Base-by-base conservation (phyloP, 2,888 invertebrate genomes). In the Neuroscelio doddi region DNA sequence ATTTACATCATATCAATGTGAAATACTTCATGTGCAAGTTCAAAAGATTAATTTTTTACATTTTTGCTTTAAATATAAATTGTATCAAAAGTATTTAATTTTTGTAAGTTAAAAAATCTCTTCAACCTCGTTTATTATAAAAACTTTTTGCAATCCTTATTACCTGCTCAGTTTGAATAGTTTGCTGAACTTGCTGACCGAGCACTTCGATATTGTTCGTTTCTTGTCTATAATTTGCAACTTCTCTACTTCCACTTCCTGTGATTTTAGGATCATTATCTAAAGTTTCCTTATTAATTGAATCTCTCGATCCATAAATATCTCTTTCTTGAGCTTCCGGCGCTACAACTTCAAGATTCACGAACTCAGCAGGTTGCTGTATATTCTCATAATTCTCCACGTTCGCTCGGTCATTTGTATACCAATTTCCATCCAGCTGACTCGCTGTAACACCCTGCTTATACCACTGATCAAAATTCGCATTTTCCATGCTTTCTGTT, bases 341-440 rank as follows among this genome's bases (percentile, higher is more conserved):
- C 0, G 76, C 64, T 0, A 82, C 78, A 1, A 82, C 80, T 27
- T 84, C 83, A 1, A 79, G 51, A 68, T 83, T 84, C 1, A 80
- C 75, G 26, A 83, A 83, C 15, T 84, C 84, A 0, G 72, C 45
- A 3, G 80, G 67, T 55, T 81, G 82, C 38, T 82, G 81, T 29
- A 83, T 81, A 34, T 81, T 83, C 49, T 84, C 84, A 36, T 80
- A 81, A 49, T 82, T 84, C 29, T 84, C 83, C 0, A 81, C 79
- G 14, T 76, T 79, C 16, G 79, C n/a, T 8, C 73, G 71, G 46
- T 81, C 78, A 27, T 71, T 76, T 0, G 65, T 30, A 21, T 79
- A 79, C 75, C 80, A 79, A 14, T 69, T 72, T 12, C 69, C 73
- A 10, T 74, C 75, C n/a, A 72, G 59, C 10, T 75, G 68, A 1